A percentile compares a stretch with the other conserved stretches of the same genome.
phyloP scores from a whole-genome alignment of 2,113 vertebrate species.

The Dipodomys ordii region DNA sequence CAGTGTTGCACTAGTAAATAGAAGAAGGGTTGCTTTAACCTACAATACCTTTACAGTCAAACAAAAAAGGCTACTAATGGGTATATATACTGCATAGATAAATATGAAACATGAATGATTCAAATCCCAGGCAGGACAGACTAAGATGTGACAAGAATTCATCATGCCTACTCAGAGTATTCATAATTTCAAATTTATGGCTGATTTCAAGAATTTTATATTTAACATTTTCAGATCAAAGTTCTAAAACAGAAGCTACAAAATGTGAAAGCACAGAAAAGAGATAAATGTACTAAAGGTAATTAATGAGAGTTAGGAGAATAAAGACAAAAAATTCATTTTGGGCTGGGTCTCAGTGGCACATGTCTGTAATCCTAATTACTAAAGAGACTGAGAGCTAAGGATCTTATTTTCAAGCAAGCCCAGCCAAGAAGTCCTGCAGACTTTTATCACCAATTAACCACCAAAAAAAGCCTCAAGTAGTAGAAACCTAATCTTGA shows the following conservation, averaged over 20 bases:
- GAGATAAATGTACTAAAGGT: not conserved
- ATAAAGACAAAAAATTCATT: constrained; percentile 18
- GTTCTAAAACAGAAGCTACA: not conserved
- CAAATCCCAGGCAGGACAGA: not conserved
- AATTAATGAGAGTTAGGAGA: constrained; percentile 41
- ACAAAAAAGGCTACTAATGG: not conserved
- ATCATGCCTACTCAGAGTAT: not conserved
- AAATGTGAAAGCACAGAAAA: not conserved
- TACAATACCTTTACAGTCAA: not conserved
- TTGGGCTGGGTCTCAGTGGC: too few relatives aligned
- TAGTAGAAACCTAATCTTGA: too few relatives aligned
- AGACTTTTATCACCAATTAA: too few relatives aligned
- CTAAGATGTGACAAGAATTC: not conserved
- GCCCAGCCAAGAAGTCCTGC: too few relatives aligned
- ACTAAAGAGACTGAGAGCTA: too few relatives aligned
- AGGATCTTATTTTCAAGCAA: too few relatives aligned
- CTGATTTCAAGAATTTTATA: not conserved
- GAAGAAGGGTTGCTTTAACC: not conserved
- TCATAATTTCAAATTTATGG: not conserved
- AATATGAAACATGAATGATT: not conserved
- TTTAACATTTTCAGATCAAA: not conserved
- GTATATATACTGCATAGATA: not conserved
- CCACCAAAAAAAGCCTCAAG: too few relatives aligned
- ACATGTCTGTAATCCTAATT: too few relatives aligned
- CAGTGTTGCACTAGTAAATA: not conserved